Evolutionary conservation across 2,113 vertebrate species (phyloP), one percentile per base, ranked within the genome.

Genomic region (Xiphophorus hellerii): DNA sequence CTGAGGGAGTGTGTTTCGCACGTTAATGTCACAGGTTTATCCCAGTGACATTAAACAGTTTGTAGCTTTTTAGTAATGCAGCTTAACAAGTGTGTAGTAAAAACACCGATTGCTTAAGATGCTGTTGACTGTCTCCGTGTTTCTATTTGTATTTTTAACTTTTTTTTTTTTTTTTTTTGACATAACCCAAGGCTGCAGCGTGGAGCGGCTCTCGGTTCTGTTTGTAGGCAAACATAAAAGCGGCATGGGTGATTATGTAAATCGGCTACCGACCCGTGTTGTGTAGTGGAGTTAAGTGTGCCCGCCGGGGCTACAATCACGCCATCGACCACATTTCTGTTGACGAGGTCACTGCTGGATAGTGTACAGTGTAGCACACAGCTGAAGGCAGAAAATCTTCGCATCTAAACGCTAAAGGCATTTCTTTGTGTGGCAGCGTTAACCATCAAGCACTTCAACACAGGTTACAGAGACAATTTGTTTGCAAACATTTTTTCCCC

Each of bases 241-340:
- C 63, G 78, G 80, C 66, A 42, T 66, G 66, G 77, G 63, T 87
- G 77, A 74, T 58, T 42, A 44, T 84, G 81, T 84, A 78, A 77
- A 82, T 86, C 76, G 78, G 66, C 58, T 48, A 71, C 71, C 76
- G 66, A 87, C 88, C 83, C 72, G 75, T 82, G 85, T 82, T 42
- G 72, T 1, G 39, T 73, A 62, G 77, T 77, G 78, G 71, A 83
- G 81, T 77, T 78, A 71, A 73, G 74, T 64, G 76, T 73, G 80
- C 84, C 85, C 84, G 44, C 1, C 13, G 71, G 90, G 79, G 73
- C 84, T 89, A 89, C 87, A 89, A 89, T 89, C 89, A 83, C 33
- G 22, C 68, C 77, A 48, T 64, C 70, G 71, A 89, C 71, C 83
- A 48, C 71, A 60, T 79, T 61, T 78, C 62, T 63, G 84, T 68